Percentiles rank a stretch among this genome's conserved stretches.
Conservation (phyloP, 2,113 vertebrate species). For the Numida meleagris region DNA sequence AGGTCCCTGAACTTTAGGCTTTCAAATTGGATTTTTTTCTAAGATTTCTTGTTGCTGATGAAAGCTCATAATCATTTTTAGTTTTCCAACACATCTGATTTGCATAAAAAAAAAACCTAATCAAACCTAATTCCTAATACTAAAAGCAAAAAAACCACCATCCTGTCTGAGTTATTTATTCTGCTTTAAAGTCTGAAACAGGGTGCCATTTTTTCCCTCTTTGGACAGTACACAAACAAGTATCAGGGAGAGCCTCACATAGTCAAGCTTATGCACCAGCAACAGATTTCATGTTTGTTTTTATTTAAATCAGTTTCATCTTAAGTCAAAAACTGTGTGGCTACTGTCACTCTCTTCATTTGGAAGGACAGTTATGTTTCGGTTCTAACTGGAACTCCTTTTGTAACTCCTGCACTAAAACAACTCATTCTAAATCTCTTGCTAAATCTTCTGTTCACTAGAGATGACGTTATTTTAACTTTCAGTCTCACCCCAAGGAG, state of each 20-base stretch:
- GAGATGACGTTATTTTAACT: slow-evolving; percentile 94
- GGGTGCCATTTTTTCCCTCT: background rate
- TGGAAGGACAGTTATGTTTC: slow-evolving; percentile 24
- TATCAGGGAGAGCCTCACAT: background rate
- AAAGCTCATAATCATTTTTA: background rate
- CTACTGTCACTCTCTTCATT: slow-evolving; percentile 1
- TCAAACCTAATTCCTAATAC: background rate
- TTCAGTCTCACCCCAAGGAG: slow-evolving; percentile 99
- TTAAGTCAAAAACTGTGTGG: background rate
- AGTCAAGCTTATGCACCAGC: background rate
- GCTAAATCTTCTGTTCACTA: slow-evolving; percentile 73
- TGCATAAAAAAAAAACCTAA: background rate
- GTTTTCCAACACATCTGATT: background rate
- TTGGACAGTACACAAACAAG: background rate
- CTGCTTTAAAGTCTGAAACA: background rate
- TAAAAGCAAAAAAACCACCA: background rate
- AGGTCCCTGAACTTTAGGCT: background rate
- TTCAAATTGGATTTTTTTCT: background rate
- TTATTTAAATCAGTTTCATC: slow-evolving; percentile 30
- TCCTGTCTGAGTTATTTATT: background rate
- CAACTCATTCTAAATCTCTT: slow-evolving; percentile 52
- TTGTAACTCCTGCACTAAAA: slow-evolving; percentile 29
- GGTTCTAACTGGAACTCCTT: slow-evolving; percentile 2
- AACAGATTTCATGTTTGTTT: slow-evolving; percentile 32
- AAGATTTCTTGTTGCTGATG: background rate